phyloP scores from a whole-genome alignment of 64 coral and sea anemone genomes.

The Stichodactyla mertensii region DNA sequence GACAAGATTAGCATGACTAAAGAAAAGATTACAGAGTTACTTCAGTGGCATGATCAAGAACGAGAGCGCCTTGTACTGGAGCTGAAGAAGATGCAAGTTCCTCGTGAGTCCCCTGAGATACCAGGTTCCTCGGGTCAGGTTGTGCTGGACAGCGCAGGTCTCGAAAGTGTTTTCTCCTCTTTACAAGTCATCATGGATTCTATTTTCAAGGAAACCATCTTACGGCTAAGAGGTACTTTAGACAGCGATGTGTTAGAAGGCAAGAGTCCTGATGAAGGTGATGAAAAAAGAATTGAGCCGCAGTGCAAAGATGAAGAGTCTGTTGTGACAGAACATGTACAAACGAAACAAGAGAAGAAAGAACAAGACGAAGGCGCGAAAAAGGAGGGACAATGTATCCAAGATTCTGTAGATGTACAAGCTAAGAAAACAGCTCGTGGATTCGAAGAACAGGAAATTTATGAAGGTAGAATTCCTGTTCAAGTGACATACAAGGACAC shows the following conservation, averaged over 20 bases:
- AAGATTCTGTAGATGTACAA: background rate
- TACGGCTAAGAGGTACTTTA: background rate
- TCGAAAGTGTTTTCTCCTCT: background rate
- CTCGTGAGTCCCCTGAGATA: background rate
- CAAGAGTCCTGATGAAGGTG: background rate
- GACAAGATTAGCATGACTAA: background rate
- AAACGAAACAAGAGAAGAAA: background rate
- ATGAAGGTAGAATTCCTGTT: background rate
- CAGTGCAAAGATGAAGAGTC: background rate
- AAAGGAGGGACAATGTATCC: background rate
- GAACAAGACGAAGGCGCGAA: background rate
- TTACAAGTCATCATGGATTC: slow-evolving; percentile 17
- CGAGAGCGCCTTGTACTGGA: background rate
- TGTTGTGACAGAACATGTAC: background rate
- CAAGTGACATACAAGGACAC: background rate
- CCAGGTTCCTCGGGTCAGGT: background rate
- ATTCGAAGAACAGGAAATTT: background rate
- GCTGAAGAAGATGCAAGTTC: background rate
- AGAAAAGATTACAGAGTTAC: slow-evolving; percentile 8
- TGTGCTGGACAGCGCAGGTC: background rate
- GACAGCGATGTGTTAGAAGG: slow-evolving; percentile 1
- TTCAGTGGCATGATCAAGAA: slow-evolving; percentile 25
- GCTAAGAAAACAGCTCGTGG: background rate
- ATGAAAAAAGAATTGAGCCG: background rate
- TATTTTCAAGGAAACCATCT: slow-evolving; percentile 23